Evolutionary conservation across 2,888 invertebrate species (phyloP).

Genomic region (Nycteola revayana): DNA sequence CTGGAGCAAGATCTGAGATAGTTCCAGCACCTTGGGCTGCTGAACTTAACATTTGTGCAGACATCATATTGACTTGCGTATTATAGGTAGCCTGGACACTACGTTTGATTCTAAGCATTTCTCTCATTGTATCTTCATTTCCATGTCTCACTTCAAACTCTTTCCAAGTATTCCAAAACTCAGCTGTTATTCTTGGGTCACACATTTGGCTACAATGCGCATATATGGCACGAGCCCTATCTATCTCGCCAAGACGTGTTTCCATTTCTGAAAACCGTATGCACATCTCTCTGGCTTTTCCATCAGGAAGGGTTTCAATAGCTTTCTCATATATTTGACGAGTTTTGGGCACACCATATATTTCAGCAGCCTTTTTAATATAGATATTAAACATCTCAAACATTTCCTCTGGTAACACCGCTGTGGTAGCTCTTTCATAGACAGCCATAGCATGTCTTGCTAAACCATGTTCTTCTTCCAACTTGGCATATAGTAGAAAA

Average conservation of each 20-base stretch:
- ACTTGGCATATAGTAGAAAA: slow-evolving; percentile 97
- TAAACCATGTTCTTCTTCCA: slow-evolving; percentile 99
- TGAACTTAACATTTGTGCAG: slow-evolving; percentile 96
- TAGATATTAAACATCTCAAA: slow-evolving; percentile 99
- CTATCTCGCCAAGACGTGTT: slow-evolving; percentile 98
- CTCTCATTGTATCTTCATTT: slow-evolving; percentile 99
- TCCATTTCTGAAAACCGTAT: slow-evolving; percentile 98
- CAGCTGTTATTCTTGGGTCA: slow-evolving; percentile 96
- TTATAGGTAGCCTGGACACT: slow-evolving; percentile 99
- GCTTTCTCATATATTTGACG: slow-evolving; percentile 99
- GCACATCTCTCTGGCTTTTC: slow-evolving; percentile 97
- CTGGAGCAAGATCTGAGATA: slow-evolving; percentile 87
- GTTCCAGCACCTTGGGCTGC: slow-evolving; percentile 85
- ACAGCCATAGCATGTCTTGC: slow-evolving; percentile 99
- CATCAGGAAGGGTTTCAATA: slow-evolving; percentile 95
- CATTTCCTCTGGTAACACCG: slow-evolving; percentile 96
- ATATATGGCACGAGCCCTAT: slow-evolving; percentile 97
- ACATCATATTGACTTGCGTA: slow-evolving; percentile 99
- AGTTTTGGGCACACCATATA: slow-evolving; percentile 98
- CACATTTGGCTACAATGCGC: slow-evolving; percentile 99
- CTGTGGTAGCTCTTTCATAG: slow-evolving; percentile 96
- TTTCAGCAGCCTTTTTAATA: slow-evolving; percentile 98
- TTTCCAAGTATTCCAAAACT: slow-evolving; percentile 99
- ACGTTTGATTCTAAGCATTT: slow-evolving; percentile 98
- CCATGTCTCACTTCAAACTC: slow-evolving; percentile 99